These are phyloP conservation scores for Phenganax subtilis DNA, from an alignment of 92 coral and sea anemone genomes.

Conservation along the genomic window DNA sequence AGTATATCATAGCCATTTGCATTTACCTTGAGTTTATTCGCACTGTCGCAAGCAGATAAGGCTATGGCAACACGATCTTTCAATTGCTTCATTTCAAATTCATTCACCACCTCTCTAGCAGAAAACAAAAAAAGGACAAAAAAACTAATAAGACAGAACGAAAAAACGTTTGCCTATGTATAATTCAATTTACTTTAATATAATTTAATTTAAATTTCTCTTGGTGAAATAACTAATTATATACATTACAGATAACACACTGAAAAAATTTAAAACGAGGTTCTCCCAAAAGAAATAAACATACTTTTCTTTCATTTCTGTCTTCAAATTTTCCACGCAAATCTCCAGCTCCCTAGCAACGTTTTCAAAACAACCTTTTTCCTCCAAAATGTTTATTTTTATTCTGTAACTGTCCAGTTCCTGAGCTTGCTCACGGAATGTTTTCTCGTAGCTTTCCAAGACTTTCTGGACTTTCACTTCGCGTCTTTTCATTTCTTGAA, in stretches of 20 bases:
- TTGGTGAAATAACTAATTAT: no score
- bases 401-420: slow-evolving; percentile 26
- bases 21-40: slow-evolving; percentile 27
- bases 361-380: slow-evolving; percentile 20
- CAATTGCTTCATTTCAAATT: slow-evolving; percentile 23
- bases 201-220: no score
- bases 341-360: slow-evolving; percentile 9
- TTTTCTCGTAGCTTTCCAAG: slow-evolving; percentile 29
- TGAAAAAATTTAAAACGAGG: no score
- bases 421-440: slow-evolving; percentile 32
- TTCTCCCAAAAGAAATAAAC: not conserved
- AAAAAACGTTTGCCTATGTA: no score
- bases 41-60: slow-evolving; percentile 31
- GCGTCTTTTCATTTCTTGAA: slow-evolving; percentile 31
- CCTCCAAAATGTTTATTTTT: slow-evolving; percentile 29
- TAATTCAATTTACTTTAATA: no score
- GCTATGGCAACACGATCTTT: slow-evolving; percentile 23
- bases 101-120: slow-evolving; percentile 16
- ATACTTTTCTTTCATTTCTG: slow-evolving; percentile 26
- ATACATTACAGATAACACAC: no score
- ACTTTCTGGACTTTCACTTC: slow-evolving; percentile 34
- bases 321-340: slow-evolving; percentile 20
- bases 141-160: no score
- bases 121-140: not conserved
- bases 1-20: not conserved